A percentile compares a stretch with the other conserved stretches of the same genome.
Evolutionary conservation across 2,113 vertebrate species (phyloP).

Genomic region (Muscicapa adusta): DNA sequence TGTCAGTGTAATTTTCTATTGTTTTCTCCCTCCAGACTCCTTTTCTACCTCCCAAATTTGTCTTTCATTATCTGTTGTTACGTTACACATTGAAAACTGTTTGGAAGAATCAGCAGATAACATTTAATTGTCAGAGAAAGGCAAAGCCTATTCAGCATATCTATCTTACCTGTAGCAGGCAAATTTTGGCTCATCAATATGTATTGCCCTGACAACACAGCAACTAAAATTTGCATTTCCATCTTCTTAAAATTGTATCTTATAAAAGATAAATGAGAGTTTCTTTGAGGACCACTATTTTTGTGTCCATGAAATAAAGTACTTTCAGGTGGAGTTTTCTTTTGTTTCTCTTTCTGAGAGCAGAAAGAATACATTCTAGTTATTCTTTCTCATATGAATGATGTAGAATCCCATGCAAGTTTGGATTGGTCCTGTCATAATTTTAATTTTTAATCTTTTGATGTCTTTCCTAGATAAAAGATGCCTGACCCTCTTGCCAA

Average conservation of each 20-base stretch:
- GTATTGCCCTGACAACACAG: background rate
- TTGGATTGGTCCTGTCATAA: background rate
- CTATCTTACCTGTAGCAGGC: background rate
- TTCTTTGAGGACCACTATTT: background rate
- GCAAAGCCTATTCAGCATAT: background rate
- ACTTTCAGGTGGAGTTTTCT: background rate
- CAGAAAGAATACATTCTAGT: background rate
- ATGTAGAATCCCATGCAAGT: background rate
- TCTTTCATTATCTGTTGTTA: background rate
- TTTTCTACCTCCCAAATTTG: background rate
- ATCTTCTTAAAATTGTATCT: background rate
- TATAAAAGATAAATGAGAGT: background rate
- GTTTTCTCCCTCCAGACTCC: background rate
- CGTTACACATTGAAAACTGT: background rate
- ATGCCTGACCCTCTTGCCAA: conserved; percentile 45
- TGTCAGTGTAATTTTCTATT: background rate
- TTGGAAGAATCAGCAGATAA: background rate
- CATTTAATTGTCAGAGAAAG: background rate
- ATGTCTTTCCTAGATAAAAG: conserved; percentile 66
- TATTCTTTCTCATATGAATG: background rate
- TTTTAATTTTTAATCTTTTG: background rate
- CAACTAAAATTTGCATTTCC: background rate
- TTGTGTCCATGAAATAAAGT: background rate
- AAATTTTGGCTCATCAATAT: background rate
- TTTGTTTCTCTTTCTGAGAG: background rate